A percentile compares a stretch with the other conserved stretches of the same genome.
phyloP scores from a whole-genome alignment of 2,113 vertebrate species.

The Sinocyclocheilus grahami region DNA sequence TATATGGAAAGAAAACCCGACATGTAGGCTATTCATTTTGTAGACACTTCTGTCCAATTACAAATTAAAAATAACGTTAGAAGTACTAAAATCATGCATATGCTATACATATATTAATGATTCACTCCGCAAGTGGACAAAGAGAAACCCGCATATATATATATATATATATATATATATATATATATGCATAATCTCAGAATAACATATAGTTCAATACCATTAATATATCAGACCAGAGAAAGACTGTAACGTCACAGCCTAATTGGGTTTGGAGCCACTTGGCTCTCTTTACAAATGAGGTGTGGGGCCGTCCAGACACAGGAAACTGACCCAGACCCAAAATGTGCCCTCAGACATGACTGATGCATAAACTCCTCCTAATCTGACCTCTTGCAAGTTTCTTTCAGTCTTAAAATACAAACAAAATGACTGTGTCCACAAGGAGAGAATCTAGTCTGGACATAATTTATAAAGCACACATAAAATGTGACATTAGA shows the following conservation, averaged over 20 bases:
- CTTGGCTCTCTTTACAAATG: slow-evolving; percentile 50
- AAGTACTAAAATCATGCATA: too few species aligned
- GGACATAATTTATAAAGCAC: not conserved
- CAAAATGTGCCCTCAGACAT: slow-evolving; percentile 36
- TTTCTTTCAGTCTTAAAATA: slow-evolving; percentile 5
- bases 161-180: too few species aligned
- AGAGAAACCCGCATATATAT: too few species aligned
- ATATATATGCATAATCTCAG: not conserved
- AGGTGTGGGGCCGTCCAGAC: slow-evolving; percentile 48
- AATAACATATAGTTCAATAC: not conserved
- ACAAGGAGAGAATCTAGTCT: not conserved
- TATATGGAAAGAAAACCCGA: not conserved
- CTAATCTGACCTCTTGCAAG: slow-evolving; percentile 11
- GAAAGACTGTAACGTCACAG: not conserved
- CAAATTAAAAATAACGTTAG: too few species aligned
- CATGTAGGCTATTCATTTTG: too few species aligned
- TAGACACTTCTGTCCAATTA: too few species aligned
- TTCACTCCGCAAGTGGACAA: too few species aligned
- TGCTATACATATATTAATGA: too few species aligned
- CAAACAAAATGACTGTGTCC: not conserved
- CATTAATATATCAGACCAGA: not conserved
- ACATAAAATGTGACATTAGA: slow-evolving; percentile 3
- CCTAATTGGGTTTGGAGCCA: slow-evolving; percentile 50
- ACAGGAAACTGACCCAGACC: slow-evolving; percentile 53
- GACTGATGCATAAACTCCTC: slow-evolving; percentile 8